These are phyloP conservation scores for Peromyscus attwateri DNA, from an alignment of 2,797 vertebrate species.

Conservation along the genomic window DNA sequence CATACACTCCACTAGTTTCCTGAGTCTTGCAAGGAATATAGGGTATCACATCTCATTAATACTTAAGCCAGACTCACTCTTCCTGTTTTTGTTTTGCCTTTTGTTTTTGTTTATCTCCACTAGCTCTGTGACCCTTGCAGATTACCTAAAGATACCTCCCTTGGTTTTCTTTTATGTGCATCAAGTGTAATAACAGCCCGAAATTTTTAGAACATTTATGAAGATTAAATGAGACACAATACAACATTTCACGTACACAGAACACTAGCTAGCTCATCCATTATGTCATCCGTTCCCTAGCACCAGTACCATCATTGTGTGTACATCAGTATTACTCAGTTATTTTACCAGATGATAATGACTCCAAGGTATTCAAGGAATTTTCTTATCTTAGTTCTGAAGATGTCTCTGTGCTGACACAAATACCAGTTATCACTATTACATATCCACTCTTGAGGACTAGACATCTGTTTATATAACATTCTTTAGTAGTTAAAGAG, in stretches of 20 bases:
- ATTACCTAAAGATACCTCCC: neutral
- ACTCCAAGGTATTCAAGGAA: neutral
- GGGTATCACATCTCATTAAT: neutral
- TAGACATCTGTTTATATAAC: neutral
- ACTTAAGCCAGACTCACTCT: neutral
- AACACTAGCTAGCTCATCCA: neutral
- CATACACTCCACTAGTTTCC: neutral
- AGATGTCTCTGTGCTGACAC: neutral
- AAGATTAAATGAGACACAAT: neutral
- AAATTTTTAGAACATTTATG: neutral
- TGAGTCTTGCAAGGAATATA: neutral
- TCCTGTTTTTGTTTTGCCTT: neutral
- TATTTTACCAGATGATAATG: neutral
- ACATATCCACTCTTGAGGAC: neutral
- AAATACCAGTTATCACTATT: constrained; percentile 12
- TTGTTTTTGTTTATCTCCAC: neutral
- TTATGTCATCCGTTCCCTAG: neutral
- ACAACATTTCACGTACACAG: neutral
- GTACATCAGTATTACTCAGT: neutral
- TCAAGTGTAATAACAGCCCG: neutral
- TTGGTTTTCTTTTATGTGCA: neutral
- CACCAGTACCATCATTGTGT: neutral
- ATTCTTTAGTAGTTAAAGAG: neutral
- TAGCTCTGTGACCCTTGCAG: neutral
- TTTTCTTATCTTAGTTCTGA: neutral